Base-by-base conservation (phyloP, 1,140 invertebrate species). In the Euwallacea similis region DNA sequence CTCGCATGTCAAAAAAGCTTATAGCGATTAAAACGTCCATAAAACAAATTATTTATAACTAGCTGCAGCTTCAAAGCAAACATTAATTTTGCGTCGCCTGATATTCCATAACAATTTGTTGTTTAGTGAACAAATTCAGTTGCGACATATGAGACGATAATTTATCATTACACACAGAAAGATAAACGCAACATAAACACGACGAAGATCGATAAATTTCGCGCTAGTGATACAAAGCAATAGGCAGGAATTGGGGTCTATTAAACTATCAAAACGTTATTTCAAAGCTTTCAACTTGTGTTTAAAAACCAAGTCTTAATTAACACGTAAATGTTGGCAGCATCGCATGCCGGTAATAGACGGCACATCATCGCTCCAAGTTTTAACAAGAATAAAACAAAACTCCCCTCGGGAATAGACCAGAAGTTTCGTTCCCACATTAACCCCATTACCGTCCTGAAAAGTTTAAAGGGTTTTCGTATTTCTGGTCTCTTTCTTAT, bases 341-440 rank as follows among this genome's bases (percentile, higher is more conserved):
- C n/a, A 13, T 64, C 53, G 62, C 62, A 64, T 64, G 62, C 46
- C 46, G 62, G 62, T 53, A 64, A 64, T 47, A 53, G 46, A 53
- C 62, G 62, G 62, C 62, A 64, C 62, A 64, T 64, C 62, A 64
- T 64, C 62, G 62, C 62, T 64, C 46, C 16, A 64, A 64, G 44
- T 64, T 64, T 50, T 50, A 47, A 64, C 62, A 50, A 41, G 53
- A 47, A 64, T 64, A 64, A 64, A 64, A 53, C 62, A 53, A 64
- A 64, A 64, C 53, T 64, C 42, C 62, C 42, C 33, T 53, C 33
- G 33, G 46, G 16, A 16, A 64, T 62, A 41, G 60, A 62, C 60
- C 60, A 44, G 60, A 43, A 33, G 60, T 44, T 62, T 64, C 46
- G 46, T 64, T 47, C 47, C 62, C 62, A 64, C 62, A 53, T 53